These are phyloP conservation scores for Cheilosia scutellata DNA, from an alignment of 2,888 invertebrate species.

Conservation along the genomic window DNA sequence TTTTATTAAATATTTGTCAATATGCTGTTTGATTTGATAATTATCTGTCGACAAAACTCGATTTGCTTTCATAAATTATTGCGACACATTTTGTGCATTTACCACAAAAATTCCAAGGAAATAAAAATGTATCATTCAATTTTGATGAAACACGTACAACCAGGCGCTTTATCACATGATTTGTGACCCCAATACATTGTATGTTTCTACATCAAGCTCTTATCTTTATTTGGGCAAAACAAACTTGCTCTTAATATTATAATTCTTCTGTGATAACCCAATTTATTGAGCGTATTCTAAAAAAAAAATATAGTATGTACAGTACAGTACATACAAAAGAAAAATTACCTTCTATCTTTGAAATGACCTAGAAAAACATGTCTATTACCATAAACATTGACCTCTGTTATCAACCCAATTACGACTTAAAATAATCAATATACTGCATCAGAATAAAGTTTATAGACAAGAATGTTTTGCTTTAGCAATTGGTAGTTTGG, in stretches of 20 bases:
- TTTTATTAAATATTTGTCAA: too few relatives aligned
- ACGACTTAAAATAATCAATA: slow-evolving; percentile 19
- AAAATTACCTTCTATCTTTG: not conserved
- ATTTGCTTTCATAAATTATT: too few relatives aligned
- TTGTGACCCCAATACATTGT: not conserved
- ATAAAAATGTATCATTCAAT: not conserved
- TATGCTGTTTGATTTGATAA: too few relatives aligned
- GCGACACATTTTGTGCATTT: too few relatives aligned
- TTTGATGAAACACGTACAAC: not conserved
- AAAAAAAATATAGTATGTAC: not conserved
- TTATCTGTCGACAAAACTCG: too few relatives aligned
- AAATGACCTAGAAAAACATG: slow-evolving; percentile 24
- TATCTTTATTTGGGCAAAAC: slow-evolving; percentile 5
- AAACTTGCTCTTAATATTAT: not conserved
- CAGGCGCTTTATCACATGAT: not conserved
- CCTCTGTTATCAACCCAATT: slow-evolving; percentile 20
- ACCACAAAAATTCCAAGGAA: too few relatives aligned
- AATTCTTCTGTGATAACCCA: not conserved
- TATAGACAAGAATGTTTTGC: not conserved
- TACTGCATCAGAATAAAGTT: not conserved
- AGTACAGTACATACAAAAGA: not conserved
- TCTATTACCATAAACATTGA: slow-evolving; percentile 1
- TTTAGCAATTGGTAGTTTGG: not conserved
- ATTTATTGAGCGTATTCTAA: not conserved
- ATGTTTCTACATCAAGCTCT: not conserved